Evolutionary conservation across 2,797 vertebrate species (phyloP), one percentile per base, ranked within the genome.

Genomic region (Takifugu rubripes): DNA sequence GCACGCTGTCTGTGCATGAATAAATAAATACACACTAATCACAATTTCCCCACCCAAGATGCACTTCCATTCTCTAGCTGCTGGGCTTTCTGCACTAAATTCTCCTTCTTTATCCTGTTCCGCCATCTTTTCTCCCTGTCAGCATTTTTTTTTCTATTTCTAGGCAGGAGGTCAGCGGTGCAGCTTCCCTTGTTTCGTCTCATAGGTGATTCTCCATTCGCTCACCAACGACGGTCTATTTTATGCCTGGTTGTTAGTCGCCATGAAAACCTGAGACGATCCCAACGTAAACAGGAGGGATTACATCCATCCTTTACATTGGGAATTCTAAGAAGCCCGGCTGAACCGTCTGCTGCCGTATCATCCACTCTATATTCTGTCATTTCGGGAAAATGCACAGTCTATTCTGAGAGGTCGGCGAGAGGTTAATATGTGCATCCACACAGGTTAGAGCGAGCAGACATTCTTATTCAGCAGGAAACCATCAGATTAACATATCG

Each of bases 131-230:
- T 7, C 9, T 15, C 59, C 6, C 69, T 72, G 78, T 70, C 76
- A 70, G 68, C 66, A 55, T 66, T 66, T 49, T 36, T 31, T 21
- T 21, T 21, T 21, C 21, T 21, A 21, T 21, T 21, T 21, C 25
- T 63, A 17, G 1, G 53, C 16, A 1, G 9, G 62, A 80, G 75
- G 77, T 77, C 74, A 80, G 57, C 69, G 61, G 63, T 62, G 71
- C 48, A 51, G 60, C 52, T 61, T 43, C 48, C 42, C 68, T 67
- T 50, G 26, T 68, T 65, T 79, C 46, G 77, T 77, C 75, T 68
- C 56, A 72, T 85, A 84, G 51, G 78, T 66, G 78, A 84, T 70
- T 72, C 58, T 54, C 15, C 25, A 49, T 61, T 48, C 61, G 40
- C 33, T 54, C 24, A 29, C 43, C 31, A 33, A 49, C 2, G 36